phyloP scores from a whole-genome alignment of 2,113 vertebrate genomes.

The Rostratula benghalensis region DNA sequence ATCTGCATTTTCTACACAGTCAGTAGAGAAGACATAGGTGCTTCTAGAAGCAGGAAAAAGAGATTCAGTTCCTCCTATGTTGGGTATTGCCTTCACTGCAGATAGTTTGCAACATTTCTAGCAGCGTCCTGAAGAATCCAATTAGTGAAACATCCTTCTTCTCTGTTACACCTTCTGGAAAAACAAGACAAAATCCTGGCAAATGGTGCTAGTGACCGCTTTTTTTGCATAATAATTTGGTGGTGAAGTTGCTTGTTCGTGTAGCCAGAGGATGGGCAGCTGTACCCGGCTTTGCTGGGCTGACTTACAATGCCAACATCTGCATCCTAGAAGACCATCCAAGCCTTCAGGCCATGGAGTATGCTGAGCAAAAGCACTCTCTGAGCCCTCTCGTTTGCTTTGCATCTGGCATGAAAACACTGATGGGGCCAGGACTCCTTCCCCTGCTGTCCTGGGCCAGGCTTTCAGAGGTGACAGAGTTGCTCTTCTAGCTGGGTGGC shows the following conservation, averaged over 20 bases:
- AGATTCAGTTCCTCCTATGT: rapidly evolving
- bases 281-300: background rate
- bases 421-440: background rate
- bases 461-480: background rate
- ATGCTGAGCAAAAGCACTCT: background rate
- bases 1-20: background rate
- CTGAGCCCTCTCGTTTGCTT: background rate
- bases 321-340: background rate
- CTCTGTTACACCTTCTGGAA: background rate
- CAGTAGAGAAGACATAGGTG: background rate
- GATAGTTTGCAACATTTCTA: background rate
- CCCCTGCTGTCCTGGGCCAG: background rate
- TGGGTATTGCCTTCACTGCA: background rate
- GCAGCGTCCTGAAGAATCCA: background rate
- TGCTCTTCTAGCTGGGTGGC: background rate
- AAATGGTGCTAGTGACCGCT: background rate
- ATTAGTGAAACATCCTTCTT: background rate
- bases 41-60: background rate
- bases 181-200: background rate
- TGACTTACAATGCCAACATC: background rate
- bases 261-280: background rate
- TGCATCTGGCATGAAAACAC: background rate
- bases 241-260: background rate
- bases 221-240: background rate
- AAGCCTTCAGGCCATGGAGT: background rate